Conservation (phyloP, 2,888 invertebrate genomes). For the Ophonus ardosiacus region DNA sequence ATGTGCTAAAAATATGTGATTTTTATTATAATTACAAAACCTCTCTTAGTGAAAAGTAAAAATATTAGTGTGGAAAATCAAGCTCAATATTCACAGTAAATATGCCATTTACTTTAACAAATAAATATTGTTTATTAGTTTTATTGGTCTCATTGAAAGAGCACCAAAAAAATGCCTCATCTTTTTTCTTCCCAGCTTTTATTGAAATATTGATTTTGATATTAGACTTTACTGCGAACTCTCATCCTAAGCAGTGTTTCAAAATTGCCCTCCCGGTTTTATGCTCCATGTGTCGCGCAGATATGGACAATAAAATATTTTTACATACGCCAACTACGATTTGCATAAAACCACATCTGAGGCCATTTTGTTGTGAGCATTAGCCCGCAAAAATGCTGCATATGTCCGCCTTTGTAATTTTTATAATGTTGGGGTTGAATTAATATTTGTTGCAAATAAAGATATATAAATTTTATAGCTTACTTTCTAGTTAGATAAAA, state of each 20-base stretch:
- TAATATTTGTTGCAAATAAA: conserved; percentile 3
- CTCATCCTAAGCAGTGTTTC: background rate
- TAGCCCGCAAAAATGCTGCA: background rate
- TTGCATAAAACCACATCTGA: conserved; percentile 3
- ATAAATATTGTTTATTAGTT: too few species aligned
- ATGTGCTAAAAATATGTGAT: too few species aligned
- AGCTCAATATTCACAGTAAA: too few species aligned
- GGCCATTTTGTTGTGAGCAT: background rate
- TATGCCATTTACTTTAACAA: too few species aligned
- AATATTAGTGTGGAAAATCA: too few species aligned
- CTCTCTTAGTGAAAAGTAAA: too few species aligned
- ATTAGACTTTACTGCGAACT: background rate
- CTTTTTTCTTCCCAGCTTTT: too few species aligned
- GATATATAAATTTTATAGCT: background rate
- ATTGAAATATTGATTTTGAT: too few species aligned
- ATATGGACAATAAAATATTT: background rate
- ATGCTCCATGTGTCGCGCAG: background rate
- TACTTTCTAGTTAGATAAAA: background rate
- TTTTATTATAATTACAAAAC: too few species aligned
- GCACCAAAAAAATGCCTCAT: too few species aligned
- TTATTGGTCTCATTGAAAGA: too few species aligned
- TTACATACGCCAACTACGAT: background rate
- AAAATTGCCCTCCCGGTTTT: background rate
- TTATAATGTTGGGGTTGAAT: background rate
- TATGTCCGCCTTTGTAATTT: background rate